Evolutionary conservation across 2,797 vertebrate genomes (phyloP), one percentile per base, ranked within the genome.

Genomic region (Naso thynnoides): DNA sequence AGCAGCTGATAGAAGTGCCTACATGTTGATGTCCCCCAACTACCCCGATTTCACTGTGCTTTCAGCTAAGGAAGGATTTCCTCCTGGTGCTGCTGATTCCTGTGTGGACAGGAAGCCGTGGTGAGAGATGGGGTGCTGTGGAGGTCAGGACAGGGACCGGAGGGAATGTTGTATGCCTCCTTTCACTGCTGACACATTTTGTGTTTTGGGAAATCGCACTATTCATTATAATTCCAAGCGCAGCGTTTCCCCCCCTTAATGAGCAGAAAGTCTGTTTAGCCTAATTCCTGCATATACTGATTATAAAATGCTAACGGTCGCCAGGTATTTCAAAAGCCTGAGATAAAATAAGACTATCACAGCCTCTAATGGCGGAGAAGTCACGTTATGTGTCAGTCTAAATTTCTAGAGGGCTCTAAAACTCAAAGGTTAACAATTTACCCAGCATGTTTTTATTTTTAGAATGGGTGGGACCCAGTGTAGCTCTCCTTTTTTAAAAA

Each of bases 1-100:
- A 91, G 85, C 52, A 77, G 86, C 85, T 87, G 90, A 91, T 91
- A 85, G 77, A 58, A 26, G 45, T 39, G 45, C 65, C 70, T 66
- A 5, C 60, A 36, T 57, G 76, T 82, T 81, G 47, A 73, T 78
- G 48, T 65, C 81, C 67, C 26, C 76, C 29, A 60, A 67, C 71
- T 64, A 66, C 59, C 70, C 70, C 82, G 70, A 85, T 82, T 87
- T 83, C 66, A 74, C 83, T 27, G 48, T 67, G 84, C 83, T 92
- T 93, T 93, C 70, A 88, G 86, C 75, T 81, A 56, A 70, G 85
- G 87, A 93, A 90, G 92, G 90, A 92, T 93, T 95, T 95, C 94
- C 93, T 95, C 79, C 78, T 79, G 75, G 69, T 79, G 77, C 72
- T 86, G 82, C 81, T 90, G 86, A 68, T 92, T 94, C 93, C 94